These are phyloP conservation scores for Philereme transversata DNA, from an alignment of 2,888 invertebrate genomes.

Conservation along the genomic window DNA sequence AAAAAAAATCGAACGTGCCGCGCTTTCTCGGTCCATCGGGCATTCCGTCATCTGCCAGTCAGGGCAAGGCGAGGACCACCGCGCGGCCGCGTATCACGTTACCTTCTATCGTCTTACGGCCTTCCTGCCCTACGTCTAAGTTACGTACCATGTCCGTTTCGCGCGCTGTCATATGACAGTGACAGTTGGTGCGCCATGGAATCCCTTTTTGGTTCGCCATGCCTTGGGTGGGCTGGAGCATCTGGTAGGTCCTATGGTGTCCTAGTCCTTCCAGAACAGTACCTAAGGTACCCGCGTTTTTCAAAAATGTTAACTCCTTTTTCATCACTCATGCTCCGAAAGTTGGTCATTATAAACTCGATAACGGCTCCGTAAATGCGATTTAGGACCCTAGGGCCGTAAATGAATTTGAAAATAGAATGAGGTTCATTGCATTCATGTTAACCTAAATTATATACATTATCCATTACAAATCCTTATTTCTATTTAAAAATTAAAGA, in stretches of 20 bases:
- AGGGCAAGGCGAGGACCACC: constrained; percentile 73
- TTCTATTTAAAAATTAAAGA: too few relatives aligned
- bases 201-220: constrained; percentile 57
- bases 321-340: too few relatives aligned
- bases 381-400: too few relatives aligned
- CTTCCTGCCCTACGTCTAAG: constrained; percentile 81
- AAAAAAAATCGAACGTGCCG: constrained; percentile 69
- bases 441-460: too few relatives aligned
- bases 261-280: too few relatives aligned
- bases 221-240: constrained; percentile 33
- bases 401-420: too few relatives aligned
- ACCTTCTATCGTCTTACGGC: constrained; percentile 80
- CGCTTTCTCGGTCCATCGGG: constrained; percentile 82
- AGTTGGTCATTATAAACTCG: too few relatives aligned
- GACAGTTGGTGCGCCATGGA: constrained; percentile 71
- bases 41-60: constrained; percentile 81
- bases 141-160: constrained; percentile 75
- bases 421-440: too few relatives aligned
- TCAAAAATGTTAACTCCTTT: too few relatives aligned
- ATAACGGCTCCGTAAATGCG: too few relatives aligned
- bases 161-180: constrained; percentile 69
- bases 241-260: background rate
- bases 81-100: constrained; percentile 70
- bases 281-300: too few relatives aligned
- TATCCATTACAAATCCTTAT: too few relatives aligned